Evolutionary conservation across 1,140 invertebrate species (phyloP).

Genomic region (Drosophila murphyi): DNA sequence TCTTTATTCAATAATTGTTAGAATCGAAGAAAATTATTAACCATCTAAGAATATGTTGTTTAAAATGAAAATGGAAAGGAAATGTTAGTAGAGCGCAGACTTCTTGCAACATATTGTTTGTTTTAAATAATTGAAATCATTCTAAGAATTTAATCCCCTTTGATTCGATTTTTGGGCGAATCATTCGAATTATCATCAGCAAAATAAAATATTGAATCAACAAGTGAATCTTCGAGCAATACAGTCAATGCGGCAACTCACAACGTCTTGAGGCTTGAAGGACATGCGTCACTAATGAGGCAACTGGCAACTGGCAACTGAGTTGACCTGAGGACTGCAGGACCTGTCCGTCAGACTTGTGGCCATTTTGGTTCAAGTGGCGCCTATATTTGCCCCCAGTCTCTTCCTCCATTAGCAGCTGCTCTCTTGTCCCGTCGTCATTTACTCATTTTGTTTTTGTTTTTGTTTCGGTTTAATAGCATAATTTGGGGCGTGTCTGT

Average conservation of each 20-base stretch:
- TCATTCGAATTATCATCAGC: background rate
- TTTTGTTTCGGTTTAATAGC: constrained; percentile 57
- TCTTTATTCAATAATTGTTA: no score
- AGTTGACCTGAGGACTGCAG: constrained; percentile 1
- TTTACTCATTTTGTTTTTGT: constrained; percentile 27
- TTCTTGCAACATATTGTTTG: no score
- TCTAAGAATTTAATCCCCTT: no score
- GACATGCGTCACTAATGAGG: constrained; percentile 49
- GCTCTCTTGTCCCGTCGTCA: background rate
- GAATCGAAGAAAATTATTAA: no score
- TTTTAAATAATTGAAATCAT: no score
- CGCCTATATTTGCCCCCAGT: background rate
- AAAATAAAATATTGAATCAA: background rate
- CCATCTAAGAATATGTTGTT: no score
- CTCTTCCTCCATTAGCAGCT: background rate
- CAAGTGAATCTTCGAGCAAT: background rate
- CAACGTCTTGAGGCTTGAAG: background rate
- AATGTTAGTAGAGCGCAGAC: no score
- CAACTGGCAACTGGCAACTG: constrained; percentile 32
- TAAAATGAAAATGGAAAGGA: no score
- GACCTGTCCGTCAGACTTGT: constrained; percentile 12
- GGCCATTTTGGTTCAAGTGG: constrained; percentile 33
- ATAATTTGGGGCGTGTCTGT: constrained; percentile 59
- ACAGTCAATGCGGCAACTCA: background rate
- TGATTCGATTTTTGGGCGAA: background rate